Evolutionary conservation across 2,113 vertebrate species (phyloP), one percentile per base, ranked within the genome.

Genomic region (Chloropsis cyanopogon): DNA sequence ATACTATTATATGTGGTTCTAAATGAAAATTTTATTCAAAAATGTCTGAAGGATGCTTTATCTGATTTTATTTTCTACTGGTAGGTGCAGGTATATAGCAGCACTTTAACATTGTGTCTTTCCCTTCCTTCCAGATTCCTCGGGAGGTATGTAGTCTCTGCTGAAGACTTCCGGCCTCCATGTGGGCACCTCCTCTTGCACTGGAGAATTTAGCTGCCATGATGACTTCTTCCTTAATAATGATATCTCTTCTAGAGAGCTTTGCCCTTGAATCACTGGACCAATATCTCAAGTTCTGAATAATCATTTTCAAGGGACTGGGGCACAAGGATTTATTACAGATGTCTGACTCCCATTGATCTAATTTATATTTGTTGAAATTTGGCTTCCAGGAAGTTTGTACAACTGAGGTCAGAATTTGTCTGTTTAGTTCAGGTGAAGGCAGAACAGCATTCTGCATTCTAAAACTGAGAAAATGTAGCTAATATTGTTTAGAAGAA

Each of bases 121-220:
- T 97, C 76, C 93, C 88, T 97, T 63, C 47, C 42, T 92, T 93
- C 28, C 95, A 98, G 98, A 93, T 99, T 76, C 98, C 98, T 71
- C 84, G 96, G 63, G 98, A 98, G 98, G 98, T 99, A 98, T 2
- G 96, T 97, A 86, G 18, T 39, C 2, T 33, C 66, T 64, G 49
- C 37, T 54, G 75, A 91, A 91, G 68, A 23, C 3, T 50, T 71
- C 68, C 73, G 71, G 70, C 49, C 29, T 93, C n/a, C 15, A 89
- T 46, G 59, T 17, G 42, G 47, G 17, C 28, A 75, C 21, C 9
- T 79, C 12, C 46, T 61, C 33, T 80, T 26, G 16, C 41, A 33
- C 22, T 59, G 39, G 33, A 79, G 46, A 63, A 26, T 42, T 85
- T 68, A 63, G 24, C 56, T 52, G 9, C 41, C 23, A 41, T 6